A percentile compares a stretch with the other conserved stretches of the same genome.
phyloP scores from a whole-genome alignment of 2,888 invertebrate genomes.

The Caenorhabditis angaria region DNA sequence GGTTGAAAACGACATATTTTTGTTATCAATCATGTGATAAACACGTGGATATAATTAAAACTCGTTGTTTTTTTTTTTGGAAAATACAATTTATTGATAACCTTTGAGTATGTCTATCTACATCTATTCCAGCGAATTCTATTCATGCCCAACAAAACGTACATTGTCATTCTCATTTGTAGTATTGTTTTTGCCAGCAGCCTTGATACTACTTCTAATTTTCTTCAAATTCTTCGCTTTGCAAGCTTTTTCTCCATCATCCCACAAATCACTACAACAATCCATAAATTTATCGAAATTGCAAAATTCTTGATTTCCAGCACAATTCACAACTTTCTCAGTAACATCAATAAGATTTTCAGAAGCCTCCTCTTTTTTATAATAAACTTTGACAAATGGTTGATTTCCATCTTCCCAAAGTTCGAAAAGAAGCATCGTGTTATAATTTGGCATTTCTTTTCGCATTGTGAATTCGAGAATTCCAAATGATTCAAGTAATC shows the following conservation, averaged over 20 bases:
- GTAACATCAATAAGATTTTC: neutral
- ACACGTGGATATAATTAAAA: neutral
- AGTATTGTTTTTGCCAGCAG: too few relatives aligned
- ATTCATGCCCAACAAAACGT: too few relatives aligned
- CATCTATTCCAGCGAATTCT: too few relatives aligned
- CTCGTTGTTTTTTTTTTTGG: too few relatives aligned
- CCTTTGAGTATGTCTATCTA: too few relatives aligned
- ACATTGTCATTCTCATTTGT: too few relatives aligned
- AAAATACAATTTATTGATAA: too few relatives aligned
- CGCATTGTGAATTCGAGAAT: slow-evolving; percentile 21
- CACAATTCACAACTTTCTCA: too few relatives aligned
- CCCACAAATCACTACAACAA: neutral
- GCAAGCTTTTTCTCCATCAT: neutral
- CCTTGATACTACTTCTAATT: too few relatives aligned
- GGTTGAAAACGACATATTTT: neutral
- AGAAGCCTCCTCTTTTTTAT: neutral
- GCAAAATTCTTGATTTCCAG: neutral
- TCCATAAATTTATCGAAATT: neutral
- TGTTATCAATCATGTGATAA: neutral
- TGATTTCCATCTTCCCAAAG: slow-evolving; percentile 7
- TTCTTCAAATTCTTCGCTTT: neutral
- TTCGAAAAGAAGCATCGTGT: slow-evolving; percentile 39
- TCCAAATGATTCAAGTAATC: slow-evolving; percentile 26
- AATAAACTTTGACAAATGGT: slow-evolving; percentile 15
- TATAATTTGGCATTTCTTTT: slow-evolving; percentile 25